Base-by-base conservation (phyloP, 2,113 vertebrate genomes). In the Dasyurus viverrinus region DNA sequence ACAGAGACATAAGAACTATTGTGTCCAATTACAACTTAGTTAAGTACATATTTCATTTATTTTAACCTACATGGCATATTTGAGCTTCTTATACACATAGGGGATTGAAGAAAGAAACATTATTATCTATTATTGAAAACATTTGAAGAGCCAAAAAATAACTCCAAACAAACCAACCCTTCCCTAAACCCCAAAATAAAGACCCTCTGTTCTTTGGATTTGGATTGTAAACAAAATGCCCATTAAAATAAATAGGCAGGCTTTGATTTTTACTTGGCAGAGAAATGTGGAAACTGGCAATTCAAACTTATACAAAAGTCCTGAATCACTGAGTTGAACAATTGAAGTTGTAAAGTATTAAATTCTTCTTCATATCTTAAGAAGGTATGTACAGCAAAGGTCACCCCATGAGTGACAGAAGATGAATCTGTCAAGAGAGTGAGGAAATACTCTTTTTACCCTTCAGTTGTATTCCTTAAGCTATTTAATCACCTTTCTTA, bases 401-500 rank as follows among this genome's bases (percentile, higher is more conserved):
- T 50, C 12, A 46, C 46, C 54, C 47, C 55, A 47, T 27, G 27
- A 92, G 27, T 92, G 91, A 10, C 47, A 92, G 24, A 27, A 90
- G 27, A 68, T 25, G 27, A 30, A 92, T 76, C 47, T 50, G 47
- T 92, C 91, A 76, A 48, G 27, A 60, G 54, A 57, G 54, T 53
- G 54, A 24, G 47, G 55, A 68, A 30, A 92, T 50, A 36, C 47
- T 47, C 27, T 55, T 52, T 36, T 48, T 68, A 90, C 6, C 14
- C 47, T 92, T 92, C 46, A 48, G 55, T 36, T 76, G 47, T 52
- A 52, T 76, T 92, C 57, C 47, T 48, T 90, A 90, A 90, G 89
- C 89, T 90, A 47, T 48, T 90, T 92, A 92, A 92, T 68, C 55
- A 68, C 47, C 47, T 60, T 68, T 76, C 91, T 68, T n/a, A 30